phyloP scores from a whole-genome alignment of 1,140 invertebrate genomes.

The Ooceraea biroi region DNA sequence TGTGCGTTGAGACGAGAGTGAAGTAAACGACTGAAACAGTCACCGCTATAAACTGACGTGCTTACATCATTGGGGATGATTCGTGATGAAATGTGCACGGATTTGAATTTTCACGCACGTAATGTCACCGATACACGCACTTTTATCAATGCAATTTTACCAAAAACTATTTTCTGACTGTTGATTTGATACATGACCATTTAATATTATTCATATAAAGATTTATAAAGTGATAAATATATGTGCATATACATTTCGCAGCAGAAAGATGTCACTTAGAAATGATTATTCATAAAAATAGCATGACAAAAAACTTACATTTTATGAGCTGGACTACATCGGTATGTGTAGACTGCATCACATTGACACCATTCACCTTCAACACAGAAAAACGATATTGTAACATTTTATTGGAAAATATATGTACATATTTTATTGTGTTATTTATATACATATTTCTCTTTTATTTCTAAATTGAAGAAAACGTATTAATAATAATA shows the following conservation, averaged over 20 bases:
- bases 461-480: no score
- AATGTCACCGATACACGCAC: slow-evolving; percentile 4
- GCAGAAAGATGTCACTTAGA: no score
- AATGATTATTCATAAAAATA: slow-evolving; percentile 21
- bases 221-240: no score
- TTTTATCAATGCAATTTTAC: neutral
- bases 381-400: slow-evolving; percentile 16
- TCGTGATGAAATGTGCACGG: slow-evolving; percentile 36
- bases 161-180: neutral
- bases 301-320: slow-evolving; percentile 89
- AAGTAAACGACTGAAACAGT: slow-evolving; percentile 68
- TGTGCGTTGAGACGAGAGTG: slow-evolving; percentile 1
- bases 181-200: no score
- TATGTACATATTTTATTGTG: neutral
- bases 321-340: slow-evolving; percentile 97
- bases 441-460: neutral
- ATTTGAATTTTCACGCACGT: slow-evolving; percentile 43
- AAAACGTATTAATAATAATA: no score
- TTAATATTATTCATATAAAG: no score
- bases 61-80: slow-evolving; percentile 76
- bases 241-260: no score
- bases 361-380: slow-evolving; percentile 96
- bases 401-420: slow-evolving; percentile 13
- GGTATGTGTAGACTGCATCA: slow-evolving; percentile 95
- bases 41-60: slow-evolving; percentile 80